Conservation (phyloP, 2,888 invertebrate species). For the Cantharis rufa region DNA sequence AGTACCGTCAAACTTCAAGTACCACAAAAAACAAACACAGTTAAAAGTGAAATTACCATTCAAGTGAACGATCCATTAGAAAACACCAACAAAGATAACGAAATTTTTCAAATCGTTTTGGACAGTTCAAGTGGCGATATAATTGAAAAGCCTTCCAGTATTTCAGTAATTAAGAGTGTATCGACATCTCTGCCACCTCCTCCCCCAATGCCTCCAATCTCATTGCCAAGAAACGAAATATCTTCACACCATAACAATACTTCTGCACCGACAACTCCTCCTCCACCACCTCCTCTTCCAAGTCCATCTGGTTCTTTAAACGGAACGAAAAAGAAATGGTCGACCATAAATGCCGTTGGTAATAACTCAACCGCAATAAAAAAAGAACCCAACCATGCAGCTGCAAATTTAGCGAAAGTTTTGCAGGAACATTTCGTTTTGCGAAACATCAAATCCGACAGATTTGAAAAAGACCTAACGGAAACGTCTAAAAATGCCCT, state of each 20-base stretch:
- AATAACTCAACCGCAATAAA: not conserved
- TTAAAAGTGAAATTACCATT: slow-evolving; percentile 47
- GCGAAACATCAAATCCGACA: not conserved
- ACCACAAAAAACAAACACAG: slow-evolving; percentile 29
- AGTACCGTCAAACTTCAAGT: slow-evolving; percentile 38
- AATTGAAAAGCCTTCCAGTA: not conserved
- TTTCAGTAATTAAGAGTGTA: not conserved
- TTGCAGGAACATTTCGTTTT: slow-evolving; percentile 12
- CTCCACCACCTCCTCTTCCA: slow-evolving; percentile 34
- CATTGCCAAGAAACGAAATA: not conserved
- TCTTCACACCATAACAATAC: not conserved
- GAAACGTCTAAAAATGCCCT: not conserved
- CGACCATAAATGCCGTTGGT: not conserved
- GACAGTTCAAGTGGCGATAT: not conserved
- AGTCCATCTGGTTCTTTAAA: not conserved
- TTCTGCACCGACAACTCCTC: slow-evolving; percentile 27
- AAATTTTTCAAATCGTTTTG: not conserved
- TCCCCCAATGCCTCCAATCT: slow-evolving; percentile 5
- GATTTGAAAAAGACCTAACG: not conserved
- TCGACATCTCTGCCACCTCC: slow-evolving; percentile 1
- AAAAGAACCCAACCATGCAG: slow-evolving; percentile 12
- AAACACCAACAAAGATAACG: not conserved
- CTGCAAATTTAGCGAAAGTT: slow-evolving; percentile 23
- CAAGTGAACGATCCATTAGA: slow-evolving; percentile 37
- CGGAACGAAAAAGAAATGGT: slow-evolving; percentile 12